phyloP scores from a whole-genome alignment of 1,140 invertebrate genomes.

The Eurytemora carolleeae region DNA sequence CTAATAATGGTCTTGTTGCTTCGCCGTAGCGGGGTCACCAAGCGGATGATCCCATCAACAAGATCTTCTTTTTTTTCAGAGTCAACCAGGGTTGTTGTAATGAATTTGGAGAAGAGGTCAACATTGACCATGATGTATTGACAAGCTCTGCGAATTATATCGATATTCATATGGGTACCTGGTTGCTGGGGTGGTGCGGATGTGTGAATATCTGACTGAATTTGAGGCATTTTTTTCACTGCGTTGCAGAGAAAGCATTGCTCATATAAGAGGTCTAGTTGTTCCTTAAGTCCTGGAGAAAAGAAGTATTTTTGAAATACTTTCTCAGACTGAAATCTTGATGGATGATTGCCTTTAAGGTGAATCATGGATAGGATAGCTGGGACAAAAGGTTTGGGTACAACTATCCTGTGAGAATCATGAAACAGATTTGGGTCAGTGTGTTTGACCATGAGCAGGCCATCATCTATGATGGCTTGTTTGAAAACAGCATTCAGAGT shows the following conservation, averaged over 20 bases:
- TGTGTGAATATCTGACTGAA: too few relatives aligned
- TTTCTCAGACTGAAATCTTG: not conserved
- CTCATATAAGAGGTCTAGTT: not conserved
- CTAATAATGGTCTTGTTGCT: not conserved
- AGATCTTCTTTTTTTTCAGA: not conserved
- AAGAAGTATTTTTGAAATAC: not conserved
- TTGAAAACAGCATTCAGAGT: not conserved
- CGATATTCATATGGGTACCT: not conserved
- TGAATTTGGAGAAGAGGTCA: not conserved
- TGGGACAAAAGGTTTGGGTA: not conserved
- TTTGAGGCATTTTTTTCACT: not conserved
- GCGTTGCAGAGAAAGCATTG: not conserved
- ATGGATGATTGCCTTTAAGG: not conserved
- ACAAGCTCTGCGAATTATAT: not conserved
- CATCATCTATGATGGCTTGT: not conserved
- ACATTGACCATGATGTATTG: not conserved
- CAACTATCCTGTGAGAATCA: not conserved
- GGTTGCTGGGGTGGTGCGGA: not conserved
- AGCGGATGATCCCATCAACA: not conserved
- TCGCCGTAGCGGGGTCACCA: not conserved
- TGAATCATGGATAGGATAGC: not conserved
- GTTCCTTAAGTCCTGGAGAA: not conserved
- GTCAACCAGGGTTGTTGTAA: not conserved
- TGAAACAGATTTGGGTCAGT: not conserved
- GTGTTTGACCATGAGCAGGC: not conserved